These are phyloP conservation scores for Macroglossus sobrinus DNA, from an alignment of 2,113 vertebrate species.

Conservation along the genomic window DNA sequence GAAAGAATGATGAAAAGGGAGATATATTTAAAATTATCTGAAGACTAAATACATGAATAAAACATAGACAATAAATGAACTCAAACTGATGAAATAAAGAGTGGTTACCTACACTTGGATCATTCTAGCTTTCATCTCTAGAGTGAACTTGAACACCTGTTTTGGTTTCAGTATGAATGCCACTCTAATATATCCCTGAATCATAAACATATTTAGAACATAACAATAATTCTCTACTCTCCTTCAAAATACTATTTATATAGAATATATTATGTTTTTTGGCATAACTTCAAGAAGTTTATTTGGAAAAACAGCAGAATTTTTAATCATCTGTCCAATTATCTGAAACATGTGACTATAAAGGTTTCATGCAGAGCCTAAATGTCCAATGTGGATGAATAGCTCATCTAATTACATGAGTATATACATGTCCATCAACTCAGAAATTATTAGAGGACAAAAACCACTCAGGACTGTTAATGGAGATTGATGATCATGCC, in stretches of 20 bases:
- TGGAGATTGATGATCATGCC: conserved; percentile 35
- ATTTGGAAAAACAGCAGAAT: conserved; percentile 12
- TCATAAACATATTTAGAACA: neutral
- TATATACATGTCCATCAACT: conserved; percentile 38
- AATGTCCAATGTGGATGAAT: neutral
- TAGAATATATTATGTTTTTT: conserved; percentile 51
- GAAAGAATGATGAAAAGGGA: neutral
- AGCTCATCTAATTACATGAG: neutral
- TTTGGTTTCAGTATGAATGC: neutral
- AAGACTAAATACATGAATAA: neutral
- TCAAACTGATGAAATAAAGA: neutral
- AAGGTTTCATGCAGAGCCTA: neutral
- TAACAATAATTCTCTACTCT: neutral
- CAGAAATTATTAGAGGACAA: neutral
- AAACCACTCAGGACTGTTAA: neutral
- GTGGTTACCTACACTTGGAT: neutral
- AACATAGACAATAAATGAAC: neutral
- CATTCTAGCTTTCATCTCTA: neutral
- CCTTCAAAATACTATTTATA: neutral
- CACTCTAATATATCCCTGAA: neutral
- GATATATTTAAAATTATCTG: neutral
- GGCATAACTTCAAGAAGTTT: conserved; percentile 14
- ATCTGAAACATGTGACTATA: conserved; percentile 13
- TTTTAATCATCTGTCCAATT: neutral
- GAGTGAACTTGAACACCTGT: neutral